These are phyloP conservation scores for Rattus norvegicus DNA, from an alignment of 2,113 vertebrate genomes.

Conservation along the genomic window DNA sequence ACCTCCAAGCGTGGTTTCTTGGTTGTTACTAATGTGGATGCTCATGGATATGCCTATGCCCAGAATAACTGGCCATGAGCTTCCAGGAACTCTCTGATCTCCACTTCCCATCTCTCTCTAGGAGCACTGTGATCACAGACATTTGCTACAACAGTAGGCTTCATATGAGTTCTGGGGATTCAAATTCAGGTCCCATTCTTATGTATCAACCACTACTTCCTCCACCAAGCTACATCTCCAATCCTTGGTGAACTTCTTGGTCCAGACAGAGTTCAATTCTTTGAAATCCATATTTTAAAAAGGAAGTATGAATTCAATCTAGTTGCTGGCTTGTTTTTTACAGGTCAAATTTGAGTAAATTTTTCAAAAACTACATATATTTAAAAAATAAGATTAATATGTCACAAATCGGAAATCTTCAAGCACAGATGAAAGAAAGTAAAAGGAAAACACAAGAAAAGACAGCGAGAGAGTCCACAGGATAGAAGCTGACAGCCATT, in stretches of 20 bases:
- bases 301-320: not conserved
- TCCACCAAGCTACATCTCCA: not conserved
- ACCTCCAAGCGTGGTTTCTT: not conserved
- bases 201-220: not conserved
- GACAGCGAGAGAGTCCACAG: not conserved
- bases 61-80: not conserved
- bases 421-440: not conserved
- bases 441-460: not conserved
- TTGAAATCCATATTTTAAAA: not conserved
- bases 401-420: not conserved
- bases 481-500: not conserved
- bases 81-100: not conserved
- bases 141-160: not conserved
- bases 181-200: not conserved
- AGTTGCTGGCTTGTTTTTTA: not conserved
- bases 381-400: constrained; percentile 45
- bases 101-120: not conserved
- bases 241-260: not conserved
- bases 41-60: not conserved
- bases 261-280: not conserved
- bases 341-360: not conserved
- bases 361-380: constrained; percentile 40
- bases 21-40: not conserved
- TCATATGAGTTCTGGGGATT: not conserved
- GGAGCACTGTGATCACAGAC: not conserved